phyloP scores from a whole-genome alignment of 2,113 vertebrate genomes.

The Eidolon helvum region DNA sequence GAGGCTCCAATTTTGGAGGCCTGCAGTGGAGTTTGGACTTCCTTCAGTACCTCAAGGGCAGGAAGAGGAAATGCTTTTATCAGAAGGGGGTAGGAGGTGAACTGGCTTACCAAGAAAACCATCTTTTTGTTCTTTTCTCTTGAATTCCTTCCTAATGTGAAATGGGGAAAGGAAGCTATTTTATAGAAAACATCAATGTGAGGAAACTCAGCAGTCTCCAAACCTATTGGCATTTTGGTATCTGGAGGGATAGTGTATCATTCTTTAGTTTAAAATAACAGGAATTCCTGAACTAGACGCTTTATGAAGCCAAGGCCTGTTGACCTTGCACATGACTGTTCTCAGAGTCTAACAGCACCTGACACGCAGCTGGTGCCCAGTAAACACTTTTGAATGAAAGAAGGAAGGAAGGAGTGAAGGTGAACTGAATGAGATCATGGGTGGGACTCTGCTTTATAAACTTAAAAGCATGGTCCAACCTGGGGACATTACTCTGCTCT shows the following conservation, averaged over 20 bases:
- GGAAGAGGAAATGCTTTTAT: conserved; percentile 43
- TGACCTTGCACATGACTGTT: not conserved
- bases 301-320: not conserved
- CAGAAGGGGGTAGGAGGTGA: not conserved
- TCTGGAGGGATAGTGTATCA: not conserved
- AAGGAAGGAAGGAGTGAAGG: not conserved
- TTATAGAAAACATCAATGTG: conserved; percentile 1
- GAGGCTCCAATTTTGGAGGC: not conserved
- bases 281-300: not conserved
- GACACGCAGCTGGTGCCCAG: not conserved
- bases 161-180: not conserved
- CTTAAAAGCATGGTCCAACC: not conserved
- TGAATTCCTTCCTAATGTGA: conserved; percentile 40
- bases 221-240: not conserved
- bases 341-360: not conserved
- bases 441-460: not conserved
- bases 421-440: not conserved
- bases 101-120: conserved; percentile 7
- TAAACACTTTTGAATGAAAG: not conserved
- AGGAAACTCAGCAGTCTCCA: not conserved
- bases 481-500: not conserved
- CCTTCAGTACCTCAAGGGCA: not conserved
- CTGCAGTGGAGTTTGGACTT: not conserved
- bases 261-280: conserved; percentile 21
- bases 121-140: conserved; percentile 10